Base-by-base conservation (phyloP, 2,797 vertebrate genomes). In the Rachycentron canadum region DNA sequence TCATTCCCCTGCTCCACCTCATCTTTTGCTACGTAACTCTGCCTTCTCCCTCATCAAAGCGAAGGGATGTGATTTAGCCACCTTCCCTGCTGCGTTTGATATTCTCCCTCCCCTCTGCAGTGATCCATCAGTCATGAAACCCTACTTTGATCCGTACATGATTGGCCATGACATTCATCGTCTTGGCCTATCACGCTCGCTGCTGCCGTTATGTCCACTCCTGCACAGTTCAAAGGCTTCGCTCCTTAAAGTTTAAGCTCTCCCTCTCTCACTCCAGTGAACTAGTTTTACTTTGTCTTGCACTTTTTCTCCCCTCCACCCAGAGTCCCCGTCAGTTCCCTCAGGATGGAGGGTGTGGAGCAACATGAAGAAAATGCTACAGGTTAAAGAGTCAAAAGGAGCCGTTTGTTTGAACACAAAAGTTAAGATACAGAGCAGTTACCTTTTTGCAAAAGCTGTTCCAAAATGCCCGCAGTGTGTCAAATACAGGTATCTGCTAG, bases 21-120 rank as follows among this genome's bases (percentile, higher is more conserved):
- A 14, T 81, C 78, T 68, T 73, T 53, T 17, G 8, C 78, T 8
- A 38, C 40, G 8, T 40, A 43, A 59, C 62, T 62, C 58, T 61
- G 53, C 67, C 63, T 69, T 45, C 43, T 57, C 56, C 58, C 25
- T 82, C 82, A 86, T 92, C 83, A 92, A 90, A 90, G 86, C 17
- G 0, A 65, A 56, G 13, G 58, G 55, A 55, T 79, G 73, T 60
- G 70, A 85, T 86, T 83, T 60, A 66, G 66, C 76, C 56, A 9
- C 30, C 80, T 55, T 81, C 72, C 73, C 59, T 4, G 11, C 73
- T 40, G 76, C 2, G 72, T 82, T 73, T 92, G 78, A 90, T 82
- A 79, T 85, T 67, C 75, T 50, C 58, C 3, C 78, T 65, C 77
- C 78, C 64, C 69, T 76, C 77, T 1, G 14, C 62, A 9, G 45